phyloP scores from a whole-genome alignment of 2,888 invertebrate species.

The Acleris holmiana region DNA sequence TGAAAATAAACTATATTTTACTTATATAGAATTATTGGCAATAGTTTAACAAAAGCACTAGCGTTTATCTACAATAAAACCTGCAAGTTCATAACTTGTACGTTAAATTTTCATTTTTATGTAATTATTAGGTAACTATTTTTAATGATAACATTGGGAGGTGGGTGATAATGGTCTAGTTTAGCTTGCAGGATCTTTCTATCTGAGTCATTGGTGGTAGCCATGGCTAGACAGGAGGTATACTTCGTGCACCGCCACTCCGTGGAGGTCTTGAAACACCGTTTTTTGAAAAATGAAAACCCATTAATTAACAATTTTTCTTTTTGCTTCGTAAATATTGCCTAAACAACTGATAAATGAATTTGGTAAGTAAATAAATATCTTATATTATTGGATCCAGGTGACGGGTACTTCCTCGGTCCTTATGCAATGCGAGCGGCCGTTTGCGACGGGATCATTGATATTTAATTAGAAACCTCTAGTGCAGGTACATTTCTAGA shows the following conservation, averaged over 20 bases:
- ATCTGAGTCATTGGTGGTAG: background rate
- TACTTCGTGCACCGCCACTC: slow-evolving; percentile 5
- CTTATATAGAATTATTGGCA: no score
- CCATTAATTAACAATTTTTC: background rate
- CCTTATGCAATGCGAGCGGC: no score
- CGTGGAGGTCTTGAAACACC: background rate
- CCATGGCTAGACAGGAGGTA: background rate
- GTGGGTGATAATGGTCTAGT: slow-evolving; percentile 35
- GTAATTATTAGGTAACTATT: slow-evolving; percentile 45
- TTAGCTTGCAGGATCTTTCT: background rate
- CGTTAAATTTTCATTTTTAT: slow-evolving; percentile 37
- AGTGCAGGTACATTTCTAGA: no score
- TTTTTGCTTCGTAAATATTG: background rate
- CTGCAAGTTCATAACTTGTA: background rate
- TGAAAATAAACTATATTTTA: no score
- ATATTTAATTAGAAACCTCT: no score
- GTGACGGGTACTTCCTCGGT: no score
- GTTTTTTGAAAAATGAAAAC: background rate
- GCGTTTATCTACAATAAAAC: no score
- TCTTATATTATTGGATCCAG: no score
- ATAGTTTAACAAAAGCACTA: no score
- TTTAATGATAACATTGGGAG: slow-evolving; percentile 41
- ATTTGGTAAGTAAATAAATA: no score
- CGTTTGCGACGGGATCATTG: no score
- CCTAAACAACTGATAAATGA: background rate